Base-by-base conservation (phyloP, 2,888 invertebrate genomes). In the Gastracanthus pulcherrimus region DNA sequence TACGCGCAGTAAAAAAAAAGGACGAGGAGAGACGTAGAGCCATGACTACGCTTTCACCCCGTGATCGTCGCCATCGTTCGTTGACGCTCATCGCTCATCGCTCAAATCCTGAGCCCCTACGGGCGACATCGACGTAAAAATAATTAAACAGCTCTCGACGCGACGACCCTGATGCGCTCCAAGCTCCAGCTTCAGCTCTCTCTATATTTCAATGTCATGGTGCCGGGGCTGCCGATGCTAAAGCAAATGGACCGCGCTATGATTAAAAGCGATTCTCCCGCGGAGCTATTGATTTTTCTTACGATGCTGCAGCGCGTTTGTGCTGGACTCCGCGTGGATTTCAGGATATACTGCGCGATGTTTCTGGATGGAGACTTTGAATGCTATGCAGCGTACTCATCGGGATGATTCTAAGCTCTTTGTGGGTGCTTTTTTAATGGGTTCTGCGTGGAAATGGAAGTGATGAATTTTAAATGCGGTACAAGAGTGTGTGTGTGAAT, bases 91-190 rank as follows among this genome's bases (percentile, higher is more conserved):
- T 58, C 55, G 38, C 55, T 71, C 71, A 34, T 58, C 51, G 38
- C 38, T 38, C 58, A 26, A 31, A 69, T 29, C 31, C n/a, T 45
- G 45, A 7, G 41, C n/a, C 45, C 31, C 13, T 11, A 11, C 45
- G 34, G 23, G 31, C 36, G 19, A 76, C 84, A 88, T 88, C 87
- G 87, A 86, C 88, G 88, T 89, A 89, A 89, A 89, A 89, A 88
- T 89, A 88, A 88, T 89, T 88, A 88, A 88, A 86, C 86, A 86
- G 83, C 82, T 82, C 83, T 84, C 41, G 38, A 75, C 62, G 58
- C 41, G 19, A 6, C 13, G 29, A n/a, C n/a, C n/a, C n/a, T n/a
- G n/a, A n/a, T n/a, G n/a, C n/a, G n/a, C n/a, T n/a, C n/a, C n/a
- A n/a, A n/a, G n/a, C n/a, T n/a, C n/a, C n/a, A n/a, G n/a, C n/a